A percentile compares a stretch with the other conserved stretches of the same genome.
phyloP scores from a whole-genome alignment of 2,888 invertebrate species.

The Sarcophaga subvicina region DNA sequence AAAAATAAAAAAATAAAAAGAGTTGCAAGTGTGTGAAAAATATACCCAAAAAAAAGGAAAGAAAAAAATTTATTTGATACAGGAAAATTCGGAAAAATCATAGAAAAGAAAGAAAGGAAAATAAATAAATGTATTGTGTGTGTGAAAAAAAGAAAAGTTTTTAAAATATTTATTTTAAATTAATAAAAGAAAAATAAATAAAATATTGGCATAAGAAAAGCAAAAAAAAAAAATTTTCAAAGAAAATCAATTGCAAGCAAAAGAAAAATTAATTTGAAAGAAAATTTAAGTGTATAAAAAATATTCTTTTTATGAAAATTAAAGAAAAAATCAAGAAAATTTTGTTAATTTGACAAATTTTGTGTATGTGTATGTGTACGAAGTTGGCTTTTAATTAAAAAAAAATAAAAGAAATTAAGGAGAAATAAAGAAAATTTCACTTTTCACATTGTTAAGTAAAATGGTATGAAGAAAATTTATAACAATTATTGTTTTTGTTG shows the following conservation, averaged over 20 bases:
- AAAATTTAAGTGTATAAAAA: background rate
- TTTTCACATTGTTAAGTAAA: no score
- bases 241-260: background rate
- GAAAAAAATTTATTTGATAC: background rate
- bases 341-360: background rate
- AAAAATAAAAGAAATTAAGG: no score
- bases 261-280: background rate
- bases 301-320: slow-evolving; percentile 28
- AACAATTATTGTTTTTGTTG: no score
- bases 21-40: slow-evolving; percentile 4
- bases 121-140: background rate
- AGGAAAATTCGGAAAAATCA: background rate
- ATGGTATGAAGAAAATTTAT: no score
- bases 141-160: background rate
- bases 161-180: background rate
- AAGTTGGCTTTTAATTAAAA: background rate
- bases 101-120: background rate
- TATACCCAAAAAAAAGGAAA: slow-evolving; percentile 28
- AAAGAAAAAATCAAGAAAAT: slow-evolving; percentile 22
- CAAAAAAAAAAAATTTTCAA: background rate
- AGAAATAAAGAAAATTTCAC: no score
- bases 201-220: background rate
- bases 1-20: background rate
- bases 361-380: background rate
- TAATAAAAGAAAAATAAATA: background rate